Evolutionary conservation across 2,888 invertebrate species (phyloP), one percentile per base, ranked within the genome.

Genomic region (Cryptophagus acutangulus): DNA sequence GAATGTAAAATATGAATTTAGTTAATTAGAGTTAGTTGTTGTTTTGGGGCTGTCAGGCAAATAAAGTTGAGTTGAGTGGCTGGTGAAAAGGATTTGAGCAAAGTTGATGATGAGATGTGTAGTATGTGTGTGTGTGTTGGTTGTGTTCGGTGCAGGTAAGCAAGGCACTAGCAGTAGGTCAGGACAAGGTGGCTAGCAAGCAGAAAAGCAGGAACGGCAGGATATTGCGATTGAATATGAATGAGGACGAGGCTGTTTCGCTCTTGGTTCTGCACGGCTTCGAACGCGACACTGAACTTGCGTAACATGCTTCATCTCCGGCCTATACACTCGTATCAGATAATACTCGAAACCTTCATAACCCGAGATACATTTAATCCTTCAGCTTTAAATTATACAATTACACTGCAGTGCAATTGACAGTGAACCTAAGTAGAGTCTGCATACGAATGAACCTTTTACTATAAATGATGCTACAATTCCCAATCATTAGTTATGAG

Each of bases 221-320:
- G 61, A 62, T 61, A 59, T 61, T 62, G 57, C 61, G 56, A 62
- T 59, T 61, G 61, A 60, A 62, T 62, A 60, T 62, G 59, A 61
- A 62, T 61, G 60, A 61, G 59, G 36, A 38, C 41, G 40, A 42
- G 33, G 34, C n/a, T 38, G 37, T 38, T 38, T 31, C 16, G 31
- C 25, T 24, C 20, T 36, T 17, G 36, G 36, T 35, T 43, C 33
- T 20, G 40, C 43, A 46, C 36, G 35, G 33, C 39, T 41, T 43
- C 40, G 31, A n/a, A 31, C 31, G 4, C 14, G 31, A 29, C 12
- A 13, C 5, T 12, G 29, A 29, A 29, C 29, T 10, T 29, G 29
- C 29, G 29, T 29, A 29, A 8, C 31, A 13, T 16, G 31, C 31
- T 31, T 31, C 31, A 31, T 31, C 31, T 31, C 31, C 31, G 31